Evolutionary conservation across 2,113 vertebrate species (phyloP), one percentile per base, ranked within the genome.

Genomic region (Pionites leucogaster): DNA sequence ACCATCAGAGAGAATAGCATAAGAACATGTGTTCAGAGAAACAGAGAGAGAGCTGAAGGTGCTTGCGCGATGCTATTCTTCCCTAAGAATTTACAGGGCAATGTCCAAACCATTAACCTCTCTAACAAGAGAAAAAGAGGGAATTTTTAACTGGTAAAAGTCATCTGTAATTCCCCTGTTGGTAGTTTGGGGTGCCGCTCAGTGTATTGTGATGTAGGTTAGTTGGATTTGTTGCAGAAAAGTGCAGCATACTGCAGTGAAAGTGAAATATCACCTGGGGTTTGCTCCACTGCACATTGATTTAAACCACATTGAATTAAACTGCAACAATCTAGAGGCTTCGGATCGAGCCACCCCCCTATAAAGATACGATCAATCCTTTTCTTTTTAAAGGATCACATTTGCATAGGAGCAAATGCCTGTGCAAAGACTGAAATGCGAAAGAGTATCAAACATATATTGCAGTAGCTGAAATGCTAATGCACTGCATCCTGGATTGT

Each of bases 231-330:
- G 80, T 68, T 77, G 50, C 82, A 93, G 76, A 39, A 63, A 92
- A 83, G 57, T 88, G 63, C 84, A 88, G 63, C 82, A 67, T 9
- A 41, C 31, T 82, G 75, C 92, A 86, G 67, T 18, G 53, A 60
- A 91, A 78, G 82, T 88, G 82, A 95, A 95, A 88, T 86, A 92
- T 35, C 67, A 90, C 92, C 82, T 86, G 55, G 33, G 25, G 63
- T 88, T 82, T 82, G 46, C 87, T 94, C 47, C 31, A 75, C 65
- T 64, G 60, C 39, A 71, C 55, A 5, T 9, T 64, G 68, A 92
- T 82, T 93, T 88, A 82, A 94, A 67, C 8, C 33, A 67, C 59
- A 35, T 8, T 52, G 79, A 90, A 82, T 52, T 90, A 57, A 96
- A 87, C 52, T 44, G 70, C 69, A 87, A 52, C 55, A 47, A 76